These are phyloP conservation scores for Gavia stellata DNA, from an alignment of 2,113 vertebrate genomes.

Conservation along the genomic window DNA sequence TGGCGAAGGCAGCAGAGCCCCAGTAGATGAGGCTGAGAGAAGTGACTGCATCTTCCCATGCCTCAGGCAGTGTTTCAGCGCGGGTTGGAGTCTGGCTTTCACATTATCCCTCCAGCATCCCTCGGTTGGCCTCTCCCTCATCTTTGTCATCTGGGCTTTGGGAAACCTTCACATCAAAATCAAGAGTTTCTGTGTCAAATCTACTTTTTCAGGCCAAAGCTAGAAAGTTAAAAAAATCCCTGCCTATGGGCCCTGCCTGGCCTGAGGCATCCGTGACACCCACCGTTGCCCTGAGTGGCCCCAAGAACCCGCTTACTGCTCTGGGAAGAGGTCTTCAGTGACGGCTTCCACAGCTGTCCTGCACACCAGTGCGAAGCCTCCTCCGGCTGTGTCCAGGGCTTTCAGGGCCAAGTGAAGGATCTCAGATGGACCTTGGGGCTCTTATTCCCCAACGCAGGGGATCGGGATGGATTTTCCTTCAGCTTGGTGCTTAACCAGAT, in stretches of 20 bases:
- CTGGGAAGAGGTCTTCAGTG: background rate
- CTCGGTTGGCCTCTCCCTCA: background rate
- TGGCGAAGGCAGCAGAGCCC: background rate
- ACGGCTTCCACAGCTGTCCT: background rate
- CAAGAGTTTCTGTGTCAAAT: background rate
- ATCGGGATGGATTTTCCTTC: background rate
- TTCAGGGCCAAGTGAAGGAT: background rate
- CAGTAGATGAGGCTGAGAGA: background rate
- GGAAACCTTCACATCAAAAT: background rate
- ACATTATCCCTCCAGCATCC: background rate
- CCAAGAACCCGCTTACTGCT: background rate
- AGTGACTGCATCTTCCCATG: background rate
- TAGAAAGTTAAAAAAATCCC: background rate
- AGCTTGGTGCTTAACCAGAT: background rate
- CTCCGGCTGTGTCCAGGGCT: background rate
- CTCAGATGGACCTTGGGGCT: background rate
- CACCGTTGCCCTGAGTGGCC: accelerated
- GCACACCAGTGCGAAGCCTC: background rate
- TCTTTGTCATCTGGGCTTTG: background rate
- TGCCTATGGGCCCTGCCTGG: background rate
- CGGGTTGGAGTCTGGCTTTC: background rate
- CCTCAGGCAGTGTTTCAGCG: background rate
- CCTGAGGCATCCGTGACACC: background rate
- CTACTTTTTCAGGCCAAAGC: background rate
- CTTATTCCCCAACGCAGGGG: background rate